A percentile compares a stretch with the other conserved stretches of the same genome.
phyloP scores from a whole-genome alignment of 2,888 invertebrate species.

The Drosophila nr. perissopoda region DNA sequence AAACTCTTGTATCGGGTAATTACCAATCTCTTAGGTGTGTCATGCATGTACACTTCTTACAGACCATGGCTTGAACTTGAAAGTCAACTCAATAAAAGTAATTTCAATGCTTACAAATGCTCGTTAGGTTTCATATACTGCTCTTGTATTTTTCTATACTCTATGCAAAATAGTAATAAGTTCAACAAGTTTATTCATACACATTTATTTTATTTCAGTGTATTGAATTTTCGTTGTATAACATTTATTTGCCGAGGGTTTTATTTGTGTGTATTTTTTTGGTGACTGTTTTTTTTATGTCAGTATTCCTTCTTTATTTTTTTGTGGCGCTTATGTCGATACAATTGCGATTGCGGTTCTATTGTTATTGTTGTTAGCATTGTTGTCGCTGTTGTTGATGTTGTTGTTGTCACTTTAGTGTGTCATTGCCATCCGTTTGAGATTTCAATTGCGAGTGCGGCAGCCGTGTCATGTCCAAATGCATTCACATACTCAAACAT shows the following conservation, averaged over 20 bases:
- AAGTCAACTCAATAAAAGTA: neutral
- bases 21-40: conserved; percentile 3
- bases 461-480: conserved; percentile 56
- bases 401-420: conserved; percentile 68
- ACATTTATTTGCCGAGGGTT: neutral
- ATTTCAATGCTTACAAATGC: neutral
- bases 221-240: conserved; percentile 15
- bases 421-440: conserved; percentile 76
- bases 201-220: conserved; percentile 2
- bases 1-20: conserved; percentile 23
- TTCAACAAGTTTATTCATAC: neutral
- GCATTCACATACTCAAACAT: conserved; percentile 37
- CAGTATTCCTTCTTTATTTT: neutral
- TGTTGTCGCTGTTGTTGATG: conserved; percentile 19
- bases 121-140: neutral
- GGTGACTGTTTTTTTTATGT: neutral
- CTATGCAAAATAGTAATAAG: neutral
- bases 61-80: neutral
- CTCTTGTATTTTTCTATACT: neutral
- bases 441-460: conserved; percentile 64
- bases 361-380: conserved; percentile 55
- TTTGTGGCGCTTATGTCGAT: conserved; percentile 54
- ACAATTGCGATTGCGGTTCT: conserved; percentile 65
- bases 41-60: neutral
- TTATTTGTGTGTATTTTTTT: neutral